These are phyloP conservation scores for Diorhabda sublineata DNA, from an alignment of 1,140 invertebrate species.

Conservation along the genomic window DNA sequence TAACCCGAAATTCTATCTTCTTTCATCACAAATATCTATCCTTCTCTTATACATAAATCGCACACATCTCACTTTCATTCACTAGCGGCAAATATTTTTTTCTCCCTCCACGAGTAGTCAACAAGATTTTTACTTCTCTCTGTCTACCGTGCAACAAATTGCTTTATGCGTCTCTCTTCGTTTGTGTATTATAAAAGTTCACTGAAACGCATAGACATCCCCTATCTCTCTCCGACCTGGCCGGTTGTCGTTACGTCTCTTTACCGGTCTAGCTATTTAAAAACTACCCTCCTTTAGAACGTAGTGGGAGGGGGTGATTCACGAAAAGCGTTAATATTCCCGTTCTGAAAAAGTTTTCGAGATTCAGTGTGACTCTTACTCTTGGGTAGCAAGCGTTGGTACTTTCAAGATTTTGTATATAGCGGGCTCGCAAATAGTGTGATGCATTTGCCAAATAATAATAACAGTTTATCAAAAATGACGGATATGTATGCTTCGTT, in stretches of 20 bases:
- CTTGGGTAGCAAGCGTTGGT: slow-evolving; percentile 23
- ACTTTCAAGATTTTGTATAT: slow-evolving; percentile 9
- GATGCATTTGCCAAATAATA: slow-evolving; percentile 53
- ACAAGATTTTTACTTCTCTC: slow-evolving; percentile 39
- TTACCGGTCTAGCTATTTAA: slow-evolving; percentile 39
- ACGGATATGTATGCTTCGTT: slow-evolving; percentile 67
- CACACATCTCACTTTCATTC: slow-evolving; percentile 40
- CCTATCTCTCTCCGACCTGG: slow-evolving; percentile 11
- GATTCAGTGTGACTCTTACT: slow-evolving; percentile 28
- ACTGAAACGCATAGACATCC: slow-evolving; percentile 18
- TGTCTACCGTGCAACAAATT: slow-evolving; percentile 1
- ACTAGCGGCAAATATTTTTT: slow-evolving; percentile 39
- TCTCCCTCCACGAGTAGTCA: slow-evolving; percentile 37
- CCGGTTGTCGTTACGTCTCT: slow-evolving; percentile 26
- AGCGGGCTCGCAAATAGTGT: not conserved
- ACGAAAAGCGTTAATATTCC: slow-evolving; percentile 26
- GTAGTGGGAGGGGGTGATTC: slow-evolving; percentile 26
- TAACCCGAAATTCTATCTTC: slow-evolving; percentile 37
- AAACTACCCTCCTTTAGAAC: slow-evolving; percentile 47
- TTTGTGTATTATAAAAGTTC: slow-evolving; percentile 37
- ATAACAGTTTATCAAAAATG: slow-evolving; percentile 50
- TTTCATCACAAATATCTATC: slow-evolving; percentile 26
- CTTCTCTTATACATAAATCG: slow-evolving; percentile 26
- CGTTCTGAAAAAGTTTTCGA: slow-evolving; percentile 34
- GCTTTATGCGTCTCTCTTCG: slow-evolving; percentile 29